Conservation (phyloP, 2,797 vertebrate genomes). For the Rhinella marina region DNA sequence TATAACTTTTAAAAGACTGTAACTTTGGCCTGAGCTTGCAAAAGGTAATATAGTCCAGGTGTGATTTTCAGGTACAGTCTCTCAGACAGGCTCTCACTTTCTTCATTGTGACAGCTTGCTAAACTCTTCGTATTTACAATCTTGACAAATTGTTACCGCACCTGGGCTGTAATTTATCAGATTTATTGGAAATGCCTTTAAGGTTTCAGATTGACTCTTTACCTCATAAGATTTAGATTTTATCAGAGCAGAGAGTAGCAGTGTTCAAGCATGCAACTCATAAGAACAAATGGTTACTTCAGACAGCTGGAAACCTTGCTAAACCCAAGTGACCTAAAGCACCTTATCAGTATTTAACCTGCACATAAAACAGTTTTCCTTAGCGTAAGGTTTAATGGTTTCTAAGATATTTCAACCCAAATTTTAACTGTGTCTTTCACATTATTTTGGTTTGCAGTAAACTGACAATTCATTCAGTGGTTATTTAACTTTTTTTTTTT, state of each 20-base stretch:
- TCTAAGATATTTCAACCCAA: constrained; percentile 32
- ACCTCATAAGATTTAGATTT: constrained; percentile 70
- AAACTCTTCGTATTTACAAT: constrained; percentile 79
- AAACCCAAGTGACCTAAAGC: constrained; percentile 40
- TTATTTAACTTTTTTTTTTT: too few relatives aligned
- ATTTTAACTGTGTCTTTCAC: neutral
- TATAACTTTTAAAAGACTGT: constrained; percentile 71
- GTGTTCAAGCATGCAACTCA: constrained; percentile 79
- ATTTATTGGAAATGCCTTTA: constrained; percentile 76
- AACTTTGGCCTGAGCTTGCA: constrained; percentile 73
- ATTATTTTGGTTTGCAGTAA: neutral
- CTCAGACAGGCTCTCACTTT: constrained; percentile 70
- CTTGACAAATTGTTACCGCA: constrained; percentile 87
- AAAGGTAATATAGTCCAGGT: constrained; percentile 78
- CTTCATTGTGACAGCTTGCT: constrained; percentile 77
- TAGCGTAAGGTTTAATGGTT: constrained; percentile 22
- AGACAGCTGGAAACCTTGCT: constrained; percentile 69
- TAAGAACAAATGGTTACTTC: constrained; percentile 81
- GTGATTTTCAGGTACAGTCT: constrained; percentile 58
- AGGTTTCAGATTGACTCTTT: constrained; percentile 75
- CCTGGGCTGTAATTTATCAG: constrained; percentile 89
- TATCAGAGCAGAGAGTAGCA: constrained; percentile 73
- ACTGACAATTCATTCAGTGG: too few relatives aligned
- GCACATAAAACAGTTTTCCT: constrained; percentile 40
- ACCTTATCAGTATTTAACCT: constrained; percentile 42